These are phyloP conservation scores for Melikaiella ostensackeni DNA, from an alignment of 2,888 invertebrate species.

Conservation along the genomic window DNA sequence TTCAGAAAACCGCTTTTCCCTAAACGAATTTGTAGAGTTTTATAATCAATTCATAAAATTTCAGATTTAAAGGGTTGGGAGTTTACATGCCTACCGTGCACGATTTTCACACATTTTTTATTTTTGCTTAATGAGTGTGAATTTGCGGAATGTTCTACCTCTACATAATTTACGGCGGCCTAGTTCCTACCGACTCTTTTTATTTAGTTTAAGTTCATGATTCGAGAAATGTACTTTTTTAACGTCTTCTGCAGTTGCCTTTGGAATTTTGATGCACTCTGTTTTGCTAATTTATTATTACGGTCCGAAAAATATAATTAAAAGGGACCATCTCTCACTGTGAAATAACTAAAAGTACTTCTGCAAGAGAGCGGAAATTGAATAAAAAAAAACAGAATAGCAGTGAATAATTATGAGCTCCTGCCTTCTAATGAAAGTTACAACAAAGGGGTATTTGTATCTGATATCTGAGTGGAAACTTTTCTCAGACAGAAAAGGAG, in stretches of 20 bases:
- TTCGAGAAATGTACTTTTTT: not conserved
- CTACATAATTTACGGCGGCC: not conserved
- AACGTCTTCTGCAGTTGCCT: not conserved
- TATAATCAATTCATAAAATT: too few relatives aligned
- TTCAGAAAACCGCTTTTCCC: too few relatives aligned
- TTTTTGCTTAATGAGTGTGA: not conserved
- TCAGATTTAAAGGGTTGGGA: too few relatives aligned
- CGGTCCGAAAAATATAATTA: slow-evolving; percentile 4
- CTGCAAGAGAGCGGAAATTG: slow-evolving; percentile 22
- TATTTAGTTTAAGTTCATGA: slow-evolving; percentile 2
- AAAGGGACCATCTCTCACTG: not conserved
- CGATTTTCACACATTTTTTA: not conserved
- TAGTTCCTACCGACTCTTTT: not conserved
- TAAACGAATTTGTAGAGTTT: too few relatives aligned
- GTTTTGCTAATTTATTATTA: slow-evolving; percentile 26
- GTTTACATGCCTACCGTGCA: not conserved
- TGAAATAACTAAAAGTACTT: slow-evolving; percentile 21
- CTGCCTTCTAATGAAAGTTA: slow-evolving; percentile 27
- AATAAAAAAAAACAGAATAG: not conserved
- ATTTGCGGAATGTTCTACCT: not conserved
- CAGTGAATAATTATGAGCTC: slow-evolving; percentile 27
- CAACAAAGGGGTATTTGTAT: not conserved
- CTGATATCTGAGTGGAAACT: not conserved
- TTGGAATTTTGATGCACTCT: not conserved
- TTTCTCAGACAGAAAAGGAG: not conserved